Conservation (phyloP, 2,888 invertebrate genomes). For the Diarsia rubi region DNA sequence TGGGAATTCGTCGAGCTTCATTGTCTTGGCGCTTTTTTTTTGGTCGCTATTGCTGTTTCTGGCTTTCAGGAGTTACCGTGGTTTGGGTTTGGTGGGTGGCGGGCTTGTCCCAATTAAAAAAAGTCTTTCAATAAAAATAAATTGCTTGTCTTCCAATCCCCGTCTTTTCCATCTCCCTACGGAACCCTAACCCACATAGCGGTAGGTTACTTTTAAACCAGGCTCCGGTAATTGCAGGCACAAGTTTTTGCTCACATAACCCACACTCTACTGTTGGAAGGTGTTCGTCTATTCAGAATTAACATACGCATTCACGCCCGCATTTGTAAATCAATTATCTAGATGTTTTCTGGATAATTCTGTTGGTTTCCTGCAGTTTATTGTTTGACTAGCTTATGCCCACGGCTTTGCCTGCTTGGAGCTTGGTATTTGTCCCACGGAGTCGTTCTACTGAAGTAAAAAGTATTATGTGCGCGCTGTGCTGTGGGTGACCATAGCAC, state of each 20-base stretch:
- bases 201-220: constrained; percentile 45
- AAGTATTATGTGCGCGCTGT: too few species aligned
- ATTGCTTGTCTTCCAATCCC: not conserved
- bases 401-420: too few species aligned
- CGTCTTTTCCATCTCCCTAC: not conserved
- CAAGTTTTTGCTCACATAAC: constrained; percentile 51
- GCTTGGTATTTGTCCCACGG: too few species aligned
- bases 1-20: too few species aligned
- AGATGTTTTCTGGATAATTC: constrained; percentile 16
- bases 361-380: not conserved
- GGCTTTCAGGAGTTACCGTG: too few species aligned
- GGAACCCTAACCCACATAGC: constrained; percentile 48
- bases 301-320: constrained; percentile 45
- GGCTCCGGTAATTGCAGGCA: constrained; percentile 45
- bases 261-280: constrained; percentile 56
- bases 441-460: too few species aligned
- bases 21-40: too few species aligned
- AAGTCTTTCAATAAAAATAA: not conserved
- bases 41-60: too few species aligned
- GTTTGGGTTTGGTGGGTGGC: too few species aligned
- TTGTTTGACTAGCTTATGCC: not conserved
- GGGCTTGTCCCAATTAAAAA: too few species aligned
- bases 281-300: constrained; percentile 49
- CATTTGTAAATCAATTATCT: constrained; percentile 50
- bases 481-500: too few species aligned